A percentile compares a stretch with the other conserved stretches of the same genome.
phyloP scores from a whole-genome alignment of 2,797 vertebrate species.

The Microhierax caerulescens region DNA sequence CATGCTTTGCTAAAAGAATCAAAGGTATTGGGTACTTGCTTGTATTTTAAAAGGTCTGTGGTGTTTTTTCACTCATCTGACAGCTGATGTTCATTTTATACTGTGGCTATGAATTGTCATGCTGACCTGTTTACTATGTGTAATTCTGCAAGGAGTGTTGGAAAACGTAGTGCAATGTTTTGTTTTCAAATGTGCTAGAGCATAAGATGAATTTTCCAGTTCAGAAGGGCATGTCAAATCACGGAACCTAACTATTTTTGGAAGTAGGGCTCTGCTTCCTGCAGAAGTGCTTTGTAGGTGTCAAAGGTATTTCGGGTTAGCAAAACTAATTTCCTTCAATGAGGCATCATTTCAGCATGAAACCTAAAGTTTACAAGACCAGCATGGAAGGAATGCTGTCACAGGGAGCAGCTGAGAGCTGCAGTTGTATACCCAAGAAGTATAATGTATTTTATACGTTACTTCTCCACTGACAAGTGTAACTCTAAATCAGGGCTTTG shows the following conservation, averaged over 20 bases:
- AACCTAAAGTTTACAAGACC: neutral
- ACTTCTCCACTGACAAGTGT: neutral
- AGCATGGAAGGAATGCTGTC: neutral
- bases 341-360: neutral
- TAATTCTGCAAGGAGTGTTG: neutral
- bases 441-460: neutral
- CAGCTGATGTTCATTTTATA: neutral
- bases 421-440: neutral
- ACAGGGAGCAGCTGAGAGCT: neutral
- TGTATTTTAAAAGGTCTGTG: neutral
- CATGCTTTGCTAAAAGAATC: neutral
- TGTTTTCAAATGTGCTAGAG: neutral
- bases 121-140: neutral
- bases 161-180: neutral
- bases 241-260: neutral
- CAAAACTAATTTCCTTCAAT: neutral
- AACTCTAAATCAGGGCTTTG: neutral
- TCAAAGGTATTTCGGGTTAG: neutral
- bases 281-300: neutral
- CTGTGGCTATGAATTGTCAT: neutral
- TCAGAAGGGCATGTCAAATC: neutral
- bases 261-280: neutral
- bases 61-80: neutral
- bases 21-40: neutral
- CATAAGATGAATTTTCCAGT: neutral